Conservation (phyloP, 2,888 invertebrate genomes). For the Orchesella flavescens region DNA sequence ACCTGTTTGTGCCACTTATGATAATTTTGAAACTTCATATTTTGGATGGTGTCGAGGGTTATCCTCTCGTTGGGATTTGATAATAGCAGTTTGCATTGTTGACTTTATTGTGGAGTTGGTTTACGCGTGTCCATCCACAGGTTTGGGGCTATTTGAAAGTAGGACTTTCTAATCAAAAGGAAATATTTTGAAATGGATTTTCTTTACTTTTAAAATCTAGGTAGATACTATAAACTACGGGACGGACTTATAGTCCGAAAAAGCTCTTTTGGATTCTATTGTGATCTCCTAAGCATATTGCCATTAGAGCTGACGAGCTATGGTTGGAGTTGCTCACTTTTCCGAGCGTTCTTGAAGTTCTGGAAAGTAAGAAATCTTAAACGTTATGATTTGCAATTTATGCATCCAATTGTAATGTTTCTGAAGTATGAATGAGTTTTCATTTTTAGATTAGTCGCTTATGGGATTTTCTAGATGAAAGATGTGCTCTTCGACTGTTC, state of each 20-base stretch:
- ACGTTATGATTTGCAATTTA: not conserved
- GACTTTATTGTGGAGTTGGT: slow-evolving; percentile 67
- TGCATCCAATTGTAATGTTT: too few species aligned
- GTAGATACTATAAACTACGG: slow-evolving; percentile 60
- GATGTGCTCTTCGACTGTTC: slow-evolving; percentile 30
- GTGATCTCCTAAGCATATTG: slow-evolving; percentile 59
- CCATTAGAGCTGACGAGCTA: slow-evolving; percentile 43
- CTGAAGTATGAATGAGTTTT: too few species aligned
- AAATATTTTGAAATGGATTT: not conserved
- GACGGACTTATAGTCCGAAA: slow-evolving; percentile 58
- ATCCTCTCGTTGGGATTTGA: not conserved
- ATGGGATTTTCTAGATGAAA: slow-evolving; percentile 49
- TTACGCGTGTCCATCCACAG: slow-evolving; percentile 61
- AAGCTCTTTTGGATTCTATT: slow-evolving; percentile 51
- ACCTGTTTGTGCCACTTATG: slow-evolving; percentile 42
- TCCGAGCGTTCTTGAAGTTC: slow-evolving; percentile 35
- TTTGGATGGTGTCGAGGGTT: slow-evolving; percentile 1
- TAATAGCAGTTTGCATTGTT: slow-evolving; percentile 31
- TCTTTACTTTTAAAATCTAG: slow-evolving; percentile 32
- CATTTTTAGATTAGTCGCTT: slow-evolving; percentile 29
- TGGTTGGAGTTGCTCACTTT: slow-evolving; percentile 9
- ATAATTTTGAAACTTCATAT: slow-evolving; percentile 35
- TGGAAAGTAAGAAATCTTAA: slow-evolving; percentile 59
- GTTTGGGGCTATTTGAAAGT: slow-evolving; percentile 33
- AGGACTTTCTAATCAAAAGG: not conserved